Percentiles rank a stretch among this genome's conserved stretches.
Evolutionary conservation across 2,888 invertebrate genomes (phyloP).

Genomic region (Andrena trimmerana): DNA sequence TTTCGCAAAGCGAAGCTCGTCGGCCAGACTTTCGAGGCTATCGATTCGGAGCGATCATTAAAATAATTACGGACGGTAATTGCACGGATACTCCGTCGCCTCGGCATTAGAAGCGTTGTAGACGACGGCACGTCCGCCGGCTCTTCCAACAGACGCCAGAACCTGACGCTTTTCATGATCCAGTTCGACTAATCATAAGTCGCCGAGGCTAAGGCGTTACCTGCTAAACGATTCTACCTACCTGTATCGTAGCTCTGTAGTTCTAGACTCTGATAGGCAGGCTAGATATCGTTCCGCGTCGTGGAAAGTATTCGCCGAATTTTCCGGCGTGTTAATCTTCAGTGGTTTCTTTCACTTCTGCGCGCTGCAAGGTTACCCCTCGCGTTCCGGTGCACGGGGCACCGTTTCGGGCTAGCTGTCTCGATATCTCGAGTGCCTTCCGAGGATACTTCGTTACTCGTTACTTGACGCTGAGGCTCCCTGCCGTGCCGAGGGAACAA

Average conservation of each 20-base stretch:
- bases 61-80: constrained; percentile 57
- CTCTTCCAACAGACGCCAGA: background rate
- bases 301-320: background rate
- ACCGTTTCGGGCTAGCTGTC: constrained; percentile 59
- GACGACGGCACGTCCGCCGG: background rate
- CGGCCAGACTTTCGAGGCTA: constrained; percentile 43
- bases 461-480: constrained; percentile 67
- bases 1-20: constrained; percentile 53
- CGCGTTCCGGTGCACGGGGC: background rate
- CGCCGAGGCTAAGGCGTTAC: no score
- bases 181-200: background rate
- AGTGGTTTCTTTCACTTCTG: constrained; percentile 19
- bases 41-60: constrained; percentile 56
- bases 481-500: constrained; percentile 56
- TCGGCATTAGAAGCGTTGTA: constrained; percentile 2
- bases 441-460: constrained; percentile 77
- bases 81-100: constrained; percentile 34
- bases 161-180: background rate
- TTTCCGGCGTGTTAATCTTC: constrained; percentile 28
- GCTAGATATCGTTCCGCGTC: background rate
- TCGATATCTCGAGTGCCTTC: constrained; percentile 67
- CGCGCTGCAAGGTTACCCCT: constrained; percentile 33
- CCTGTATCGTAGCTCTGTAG: no score
- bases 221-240: no score
- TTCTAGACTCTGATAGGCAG: no score